These are phyloP conservation scores for Agelastica alni DNA, from an alignment of 2,888 invertebrate genomes.

Conservation along the genomic window DNA sequence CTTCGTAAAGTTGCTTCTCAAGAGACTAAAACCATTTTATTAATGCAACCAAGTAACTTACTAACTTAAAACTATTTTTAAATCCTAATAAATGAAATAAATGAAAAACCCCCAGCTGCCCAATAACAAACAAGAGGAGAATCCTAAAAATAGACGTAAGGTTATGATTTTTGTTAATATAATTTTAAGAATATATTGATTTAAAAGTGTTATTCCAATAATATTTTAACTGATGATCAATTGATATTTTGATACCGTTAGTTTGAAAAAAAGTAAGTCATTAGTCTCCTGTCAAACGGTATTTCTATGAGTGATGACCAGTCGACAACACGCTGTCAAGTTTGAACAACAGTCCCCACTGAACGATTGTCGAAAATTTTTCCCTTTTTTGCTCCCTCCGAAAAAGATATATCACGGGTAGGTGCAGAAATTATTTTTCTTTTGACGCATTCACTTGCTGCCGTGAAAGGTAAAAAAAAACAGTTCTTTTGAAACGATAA, in stretches of 20 bases:
- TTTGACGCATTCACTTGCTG: conserved; percentile 6
- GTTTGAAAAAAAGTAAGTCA: conserved; percentile 4
- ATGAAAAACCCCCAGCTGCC: too few relatives aligned
- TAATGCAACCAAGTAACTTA: too few relatives aligned
- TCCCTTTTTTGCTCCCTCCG: conserved; percentile 6
- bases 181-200: too few relatives aligned
- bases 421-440: conserved; percentile 6
- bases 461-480: conserved; percentile 1
- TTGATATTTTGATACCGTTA: conserved; percentile 10
- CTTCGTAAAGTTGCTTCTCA: too few relatives aligned
- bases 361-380: conserved; percentile 23
- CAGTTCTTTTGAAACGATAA: not conserved
- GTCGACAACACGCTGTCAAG: conserved; percentile 19
- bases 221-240: conserved; percentile 8
- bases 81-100: too few relatives aligned
- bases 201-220: too few relatives aligned
- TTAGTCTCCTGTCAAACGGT: conserved; percentile 20
- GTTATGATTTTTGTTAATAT: too few relatives aligned
- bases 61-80: too few relatives aligned
- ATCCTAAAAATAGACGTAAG: too few relatives aligned
- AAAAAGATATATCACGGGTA: conserved; percentile 11
- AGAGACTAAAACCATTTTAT: too few relatives aligned
- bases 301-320: conserved; percentile 19
- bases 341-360: conserved; percentile 24
- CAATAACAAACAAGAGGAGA: too few relatives aligned